These are phyloP conservation scores for Lacerta viridis DNA, from an alignment of 2,797 vertebrate genomes.

Conservation along the genomic window DNA sequence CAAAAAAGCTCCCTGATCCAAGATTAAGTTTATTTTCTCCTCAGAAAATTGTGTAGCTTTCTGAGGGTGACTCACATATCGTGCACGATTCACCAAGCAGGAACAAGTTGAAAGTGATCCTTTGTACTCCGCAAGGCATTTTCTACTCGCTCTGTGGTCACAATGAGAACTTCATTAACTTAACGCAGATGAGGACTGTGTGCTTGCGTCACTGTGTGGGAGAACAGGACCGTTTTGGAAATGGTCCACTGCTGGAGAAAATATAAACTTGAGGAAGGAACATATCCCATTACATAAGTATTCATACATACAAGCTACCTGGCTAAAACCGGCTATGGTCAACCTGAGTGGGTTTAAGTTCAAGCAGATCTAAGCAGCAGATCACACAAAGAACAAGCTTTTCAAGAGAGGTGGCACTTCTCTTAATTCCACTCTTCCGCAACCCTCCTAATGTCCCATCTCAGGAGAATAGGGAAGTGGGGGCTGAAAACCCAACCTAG, in stretches of 20 bases:
- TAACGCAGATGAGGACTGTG: neutral
- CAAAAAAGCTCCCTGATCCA: neutral
- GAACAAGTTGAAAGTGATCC: neutral
- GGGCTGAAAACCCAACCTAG: neutral
- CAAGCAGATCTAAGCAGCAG: neutral
- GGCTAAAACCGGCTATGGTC: constrained; percentile 1
- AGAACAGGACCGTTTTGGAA: neutral
- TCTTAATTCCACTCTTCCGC: neutral
- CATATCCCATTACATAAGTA: constrained; percentile 3
- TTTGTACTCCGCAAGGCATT: neutral
- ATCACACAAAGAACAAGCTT: constrained; percentile 23
- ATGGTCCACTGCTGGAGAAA: neutral
- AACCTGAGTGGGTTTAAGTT: neutral
- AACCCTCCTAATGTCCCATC: constrained; percentile 10
- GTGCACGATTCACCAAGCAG: neutral
- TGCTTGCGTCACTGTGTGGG: neutral
- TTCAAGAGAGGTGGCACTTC: constrained; percentile 9
- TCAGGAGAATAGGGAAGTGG: constrained; percentile 2
- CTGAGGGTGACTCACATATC: neutral
- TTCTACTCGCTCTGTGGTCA: neutral
- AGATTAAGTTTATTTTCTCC: constrained; percentile 8
- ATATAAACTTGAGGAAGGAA: neutral
- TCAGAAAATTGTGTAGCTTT: neutral
- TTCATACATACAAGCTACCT: neutral
- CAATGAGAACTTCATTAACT: constrained; percentile 3